These are phyloP conservation scores for Cataglyphis rosenhaueri DNA, from an alignment of 2,888 invertebrate genomes.

Conservation along the genomic window DNA sequence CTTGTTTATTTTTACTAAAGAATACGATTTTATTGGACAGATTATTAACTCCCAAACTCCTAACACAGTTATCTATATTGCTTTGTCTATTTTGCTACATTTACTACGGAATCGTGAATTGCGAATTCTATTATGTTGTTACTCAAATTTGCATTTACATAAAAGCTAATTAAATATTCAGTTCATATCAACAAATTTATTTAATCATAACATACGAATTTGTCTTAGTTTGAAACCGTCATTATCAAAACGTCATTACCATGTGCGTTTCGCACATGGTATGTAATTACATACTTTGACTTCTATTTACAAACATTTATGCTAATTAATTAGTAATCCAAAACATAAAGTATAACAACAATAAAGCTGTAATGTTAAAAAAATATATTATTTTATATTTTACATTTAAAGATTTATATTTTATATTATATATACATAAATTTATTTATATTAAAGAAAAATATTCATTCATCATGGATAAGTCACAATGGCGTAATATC, in stretches of 20 bases:
- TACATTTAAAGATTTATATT: neutral
- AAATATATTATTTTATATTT: neutral
- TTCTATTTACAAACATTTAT: slow-evolving; percentile 12
- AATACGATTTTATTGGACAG: neutral
- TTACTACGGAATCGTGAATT: slow-evolving; percentile 24
- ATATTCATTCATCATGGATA: neutral
- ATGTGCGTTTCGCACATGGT: neutral
- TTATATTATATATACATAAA: neutral
- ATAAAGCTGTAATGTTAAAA: neutral
- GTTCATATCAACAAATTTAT: slow-evolving; percentile 2
- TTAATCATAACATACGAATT: slow-evolving; percentile 29
- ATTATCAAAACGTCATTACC: neutral
- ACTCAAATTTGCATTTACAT: neutral
- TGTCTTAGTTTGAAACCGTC: slow-evolving; percentile 11
- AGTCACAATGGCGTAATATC: neutral
- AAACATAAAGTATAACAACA: neutral
- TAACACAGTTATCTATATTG: neutral
- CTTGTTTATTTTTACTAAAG: neutral
- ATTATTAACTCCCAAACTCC: slow-evolving; percentile 2
- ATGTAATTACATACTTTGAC: neutral
- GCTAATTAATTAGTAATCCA: slow-evolving; percentile 5
- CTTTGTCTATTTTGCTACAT: neutral
- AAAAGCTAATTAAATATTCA: slow-evolving; percentile 36
- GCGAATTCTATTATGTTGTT: neutral
- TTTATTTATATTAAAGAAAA: neutral